Conservation (phyloP, 2,888 invertebrate species). For the Notocelia uddmanniana region DNA sequence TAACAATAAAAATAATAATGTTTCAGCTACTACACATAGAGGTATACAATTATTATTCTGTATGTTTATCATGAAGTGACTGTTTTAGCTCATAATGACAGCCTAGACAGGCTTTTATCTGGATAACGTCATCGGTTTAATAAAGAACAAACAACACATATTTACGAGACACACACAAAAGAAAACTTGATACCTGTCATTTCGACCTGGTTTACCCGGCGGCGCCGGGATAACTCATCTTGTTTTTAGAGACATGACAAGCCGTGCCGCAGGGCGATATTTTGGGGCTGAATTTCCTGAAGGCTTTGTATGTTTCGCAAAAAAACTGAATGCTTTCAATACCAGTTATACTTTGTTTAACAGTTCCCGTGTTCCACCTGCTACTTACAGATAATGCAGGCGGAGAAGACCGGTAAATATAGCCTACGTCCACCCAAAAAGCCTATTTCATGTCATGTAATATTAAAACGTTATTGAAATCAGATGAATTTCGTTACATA, state of each 20-base stretch:
- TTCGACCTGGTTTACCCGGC: constrained; percentile 2
- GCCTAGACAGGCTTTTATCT: not conserved
- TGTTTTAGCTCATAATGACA: not conserved
- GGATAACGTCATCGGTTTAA: not conserved
- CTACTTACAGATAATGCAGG: too few relatives aligned
- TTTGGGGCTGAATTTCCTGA: not conserved
- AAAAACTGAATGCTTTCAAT: not conserved
- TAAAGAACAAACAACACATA: not conserved
- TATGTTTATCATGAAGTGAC: not conserved
- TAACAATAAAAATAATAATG: too few relatives aligned
- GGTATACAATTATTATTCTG: too few relatives aligned
- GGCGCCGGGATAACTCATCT: constrained; percentile 12
- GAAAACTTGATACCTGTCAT: constrained; percentile 30
- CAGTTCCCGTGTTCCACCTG: too few relatives aligned
- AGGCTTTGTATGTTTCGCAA: not conserved
- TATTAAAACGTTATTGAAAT: too few relatives aligned
- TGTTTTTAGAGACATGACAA: constrained; percentile 15
- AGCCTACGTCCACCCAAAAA: too few relatives aligned
- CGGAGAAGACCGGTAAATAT: too few relatives aligned
- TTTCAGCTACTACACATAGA: too few relatives aligned
- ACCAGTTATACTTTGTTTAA: not conserved
- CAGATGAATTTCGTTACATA: too few relatives aligned
- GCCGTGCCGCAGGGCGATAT: constrained; percentile 9
- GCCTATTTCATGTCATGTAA: too few relatives aligned
- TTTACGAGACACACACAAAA: constrained; percentile 10